Conservation (phyloP, 1,140 invertebrate genomes). For the Diorhabda sublineata region DNA sequence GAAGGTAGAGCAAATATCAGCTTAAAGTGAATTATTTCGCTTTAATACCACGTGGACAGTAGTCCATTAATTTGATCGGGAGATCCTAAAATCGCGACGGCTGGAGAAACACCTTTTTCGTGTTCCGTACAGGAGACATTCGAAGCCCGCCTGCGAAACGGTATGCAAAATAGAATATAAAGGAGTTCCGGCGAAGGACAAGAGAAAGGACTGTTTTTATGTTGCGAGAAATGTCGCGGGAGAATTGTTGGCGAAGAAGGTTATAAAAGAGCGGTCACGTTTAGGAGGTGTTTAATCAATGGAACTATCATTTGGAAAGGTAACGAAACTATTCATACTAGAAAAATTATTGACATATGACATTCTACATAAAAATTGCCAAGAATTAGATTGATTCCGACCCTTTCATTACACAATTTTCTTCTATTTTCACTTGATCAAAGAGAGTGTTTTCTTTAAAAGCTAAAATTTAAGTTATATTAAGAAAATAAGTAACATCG, state of each 20-base stretch:
- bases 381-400: too few species aligned
- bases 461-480: too few species aligned
- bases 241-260: background rate
- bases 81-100: conserved; percentile 9
- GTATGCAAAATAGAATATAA: conserved; percentile 36
- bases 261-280: conserved; percentile 6
- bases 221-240: conserved; percentile 18
- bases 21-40: conserved; percentile 44
- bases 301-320: background rate
- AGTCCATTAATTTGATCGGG: conserved; percentile 42
- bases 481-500: too few species aligned
- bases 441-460: too few species aligned
- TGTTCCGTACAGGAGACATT: conserved; percentile 38
- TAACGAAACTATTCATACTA: background rate
- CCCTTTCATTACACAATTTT: too few species aligned
- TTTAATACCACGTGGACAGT: conserved; percentile 39
- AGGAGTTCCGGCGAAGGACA: conserved; percentile 15
- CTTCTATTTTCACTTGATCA: too few species aligned
- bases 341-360: too few species aligned
- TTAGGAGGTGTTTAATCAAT: conserved; percentile 5
- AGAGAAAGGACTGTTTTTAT: conserved; percentile 33
- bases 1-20: conserved; percentile 38
- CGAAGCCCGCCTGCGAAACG: conserved; percentile 31
- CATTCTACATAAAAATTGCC: too few species aligned
- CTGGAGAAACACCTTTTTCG: conserved; percentile 43